phyloP scores from a whole-genome alignment of 2,888 invertebrate genomes.

The Ophion ellenae region DNA sequence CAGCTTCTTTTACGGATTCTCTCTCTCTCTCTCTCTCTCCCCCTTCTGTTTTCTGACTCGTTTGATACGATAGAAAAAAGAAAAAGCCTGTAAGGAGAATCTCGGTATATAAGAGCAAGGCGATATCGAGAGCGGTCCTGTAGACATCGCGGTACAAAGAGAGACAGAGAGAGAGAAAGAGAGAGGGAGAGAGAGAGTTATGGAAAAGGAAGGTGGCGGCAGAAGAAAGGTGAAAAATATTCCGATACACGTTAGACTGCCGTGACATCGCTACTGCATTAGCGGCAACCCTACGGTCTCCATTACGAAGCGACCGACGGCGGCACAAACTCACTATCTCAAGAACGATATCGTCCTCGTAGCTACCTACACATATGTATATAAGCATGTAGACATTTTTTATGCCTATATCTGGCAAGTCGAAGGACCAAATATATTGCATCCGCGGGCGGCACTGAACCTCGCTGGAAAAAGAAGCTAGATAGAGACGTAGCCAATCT shows the following conservation, averaged over 20 bases:
- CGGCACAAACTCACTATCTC: conserved; percentile 77
- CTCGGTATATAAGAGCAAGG: conserved; percentile 57
- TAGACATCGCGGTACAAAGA: conserved; percentile 66
- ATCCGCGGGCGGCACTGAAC: conserved; percentile 65
- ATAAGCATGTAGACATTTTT: conserved; percentile 12
- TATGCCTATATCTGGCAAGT: conserved; percentile 71
- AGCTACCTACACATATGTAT: conserved; percentile 74
- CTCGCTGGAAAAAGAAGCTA: conserved; percentile 68
- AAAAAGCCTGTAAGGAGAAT: conserved; percentile 35
- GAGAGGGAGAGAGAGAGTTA: conserved; percentile 39
- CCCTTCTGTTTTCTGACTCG: conserved; percentile 8
- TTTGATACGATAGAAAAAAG: conserved; percentile 30
- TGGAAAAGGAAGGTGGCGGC: conserved; percentile 40
- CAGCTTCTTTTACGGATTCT: conserved; percentile 19
- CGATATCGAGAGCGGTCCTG: conserved; percentile 67
- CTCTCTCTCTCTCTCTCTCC: conserved; percentile 2
- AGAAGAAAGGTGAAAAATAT: conserved; percentile 66
- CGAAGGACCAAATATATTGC: conserved; percentile 79
- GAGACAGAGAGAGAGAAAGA: conserved; percentile 23
- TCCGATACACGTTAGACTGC: conserved; percentile 70
- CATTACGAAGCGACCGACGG: conserved; percentile 76
- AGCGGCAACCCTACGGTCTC: conserved; percentile 83
- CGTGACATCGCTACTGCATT: conserved; percentile 84
- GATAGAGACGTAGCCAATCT: conserved; percentile 81
- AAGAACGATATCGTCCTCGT: conserved; percentile 78